Conservation (phyloP, 2,113 vertebrate species). For the Lasiurus cinereus region DNA sequence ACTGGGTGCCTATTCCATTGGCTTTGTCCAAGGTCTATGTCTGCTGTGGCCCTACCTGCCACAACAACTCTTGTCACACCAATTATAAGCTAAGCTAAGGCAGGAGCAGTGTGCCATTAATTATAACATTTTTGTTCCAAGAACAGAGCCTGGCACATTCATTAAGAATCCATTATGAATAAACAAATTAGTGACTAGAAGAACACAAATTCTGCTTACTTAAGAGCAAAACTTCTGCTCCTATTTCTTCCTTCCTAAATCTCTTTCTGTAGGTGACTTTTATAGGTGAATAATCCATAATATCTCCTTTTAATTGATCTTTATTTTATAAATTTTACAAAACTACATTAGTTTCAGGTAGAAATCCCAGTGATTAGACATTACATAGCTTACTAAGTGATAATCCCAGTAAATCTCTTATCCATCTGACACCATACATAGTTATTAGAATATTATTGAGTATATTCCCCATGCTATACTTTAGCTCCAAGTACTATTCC, state of each 20-base stretch:
- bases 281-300: neutral
- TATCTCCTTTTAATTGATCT: neutral
- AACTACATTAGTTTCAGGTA: neutral
- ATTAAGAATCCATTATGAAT: neutral
- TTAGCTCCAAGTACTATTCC: neutral
- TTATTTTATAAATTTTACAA: neutral
- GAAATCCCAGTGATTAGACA: neutral
- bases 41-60: neutral
- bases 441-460: neutral
- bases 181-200: neutral
- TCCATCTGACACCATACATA: neutral
- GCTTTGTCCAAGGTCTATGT: neutral
- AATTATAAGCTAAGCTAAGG: neutral
- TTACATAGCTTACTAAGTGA: neutral
- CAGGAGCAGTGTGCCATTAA: neutral
- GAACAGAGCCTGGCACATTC: neutral
- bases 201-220: neutral
- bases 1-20: accelerated
- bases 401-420: neutral
- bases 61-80: neutral
- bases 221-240: neutral
- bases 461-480: neutral
- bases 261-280: neutral
- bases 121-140: neutral
- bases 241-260: neutral